phyloP scores from a whole-genome alignment of 2,113 vertebrate species.

The Excalfactoria chinensis region DNA sequence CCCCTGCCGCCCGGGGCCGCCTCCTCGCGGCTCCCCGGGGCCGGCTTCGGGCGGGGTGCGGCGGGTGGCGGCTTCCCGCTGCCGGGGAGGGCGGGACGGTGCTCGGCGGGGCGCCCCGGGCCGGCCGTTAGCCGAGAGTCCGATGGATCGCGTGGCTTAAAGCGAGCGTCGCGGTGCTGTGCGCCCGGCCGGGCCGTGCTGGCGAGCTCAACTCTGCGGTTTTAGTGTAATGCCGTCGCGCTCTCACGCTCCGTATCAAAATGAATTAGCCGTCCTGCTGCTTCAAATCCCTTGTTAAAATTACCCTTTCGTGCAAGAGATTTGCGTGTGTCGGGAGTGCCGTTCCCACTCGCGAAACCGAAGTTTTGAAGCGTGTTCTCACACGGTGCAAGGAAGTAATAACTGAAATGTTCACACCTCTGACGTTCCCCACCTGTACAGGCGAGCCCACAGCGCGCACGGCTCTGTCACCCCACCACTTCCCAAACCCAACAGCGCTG shows the following conservation, averaged over 20 bases:
- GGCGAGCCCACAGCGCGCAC: not conserved
- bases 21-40: not conserved
- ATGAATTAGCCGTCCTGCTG: not conserved
- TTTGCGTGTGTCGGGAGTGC: constrained; percentile 15
- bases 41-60: too few relatives aligned
- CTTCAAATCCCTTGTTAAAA: constrained; percentile 24
- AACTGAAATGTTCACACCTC: not conserved
- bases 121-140: too few relatives aligned
- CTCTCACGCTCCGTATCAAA: not conserved
- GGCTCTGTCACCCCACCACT: not conserved
- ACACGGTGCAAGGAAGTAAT: not conserved
- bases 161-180: not conserved
- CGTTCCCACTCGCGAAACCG: not conserved
- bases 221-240: not conserved
- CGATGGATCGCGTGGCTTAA: too few relatives aligned
- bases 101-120: too few relatives aligned
- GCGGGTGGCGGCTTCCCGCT: too few relatives aligned
- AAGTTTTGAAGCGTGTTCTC: not conserved
- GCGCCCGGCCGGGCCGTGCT: not conserved
- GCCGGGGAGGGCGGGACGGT: too few relatives aligned
- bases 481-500: constrained; percentile 21
- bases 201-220: not conserved
- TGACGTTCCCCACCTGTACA: not conserved
- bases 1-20: not conserved
- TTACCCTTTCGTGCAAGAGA: not conserved